phyloP scores from a whole-genome alignment of 2,113 vertebrate species.

The Psilopogon haemacephalus region DNA sequence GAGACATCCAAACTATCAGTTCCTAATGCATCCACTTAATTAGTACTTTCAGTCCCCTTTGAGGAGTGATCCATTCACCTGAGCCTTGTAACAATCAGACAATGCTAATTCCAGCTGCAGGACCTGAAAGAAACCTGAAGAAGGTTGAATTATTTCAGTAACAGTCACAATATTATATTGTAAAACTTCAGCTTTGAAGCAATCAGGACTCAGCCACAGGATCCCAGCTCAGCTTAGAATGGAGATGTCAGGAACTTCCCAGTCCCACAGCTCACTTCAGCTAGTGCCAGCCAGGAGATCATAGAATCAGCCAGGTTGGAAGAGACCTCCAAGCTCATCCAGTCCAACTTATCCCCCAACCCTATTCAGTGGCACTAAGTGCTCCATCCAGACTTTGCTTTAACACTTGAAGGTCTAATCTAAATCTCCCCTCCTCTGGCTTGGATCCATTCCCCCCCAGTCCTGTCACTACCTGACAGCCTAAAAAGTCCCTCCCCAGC shows the following conservation, averaged over 20 bases:
- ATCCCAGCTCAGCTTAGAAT: background rate
- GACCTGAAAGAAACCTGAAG: background rate
- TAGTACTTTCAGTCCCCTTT: conserved; percentile 18
- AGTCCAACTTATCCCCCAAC: too few relatives aligned
- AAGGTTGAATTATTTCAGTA: background rate
- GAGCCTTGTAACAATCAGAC: background rate
- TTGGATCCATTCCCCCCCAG: too few relatives aligned
- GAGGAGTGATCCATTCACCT: background rate
- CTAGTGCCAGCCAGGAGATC: background rate
- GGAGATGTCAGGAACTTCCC: background rate
- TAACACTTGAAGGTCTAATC: too few relatives aligned
- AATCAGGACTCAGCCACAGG: background rate
- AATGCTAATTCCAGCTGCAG: conserved; percentile 18
- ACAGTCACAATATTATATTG: background rate
- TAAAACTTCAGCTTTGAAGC: background rate
- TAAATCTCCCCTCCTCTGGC: too few relatives aligned
- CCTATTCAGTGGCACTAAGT: too few relatives aligned
- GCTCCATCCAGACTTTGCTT: too few relatives aligned
- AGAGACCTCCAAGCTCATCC: too few relatives aligned
- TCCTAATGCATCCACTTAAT: conserved; percentile 8
- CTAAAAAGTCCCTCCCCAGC: too few relatives aligned
- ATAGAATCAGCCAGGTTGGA: background rate
- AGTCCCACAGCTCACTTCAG: background rate
- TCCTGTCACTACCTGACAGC: too few relatives aligned
- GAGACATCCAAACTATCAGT: conserved; percentile 18